Conservation (phyloP, 2,888 invertebrate genomes). For the Antheraea assamensis region DNA sequence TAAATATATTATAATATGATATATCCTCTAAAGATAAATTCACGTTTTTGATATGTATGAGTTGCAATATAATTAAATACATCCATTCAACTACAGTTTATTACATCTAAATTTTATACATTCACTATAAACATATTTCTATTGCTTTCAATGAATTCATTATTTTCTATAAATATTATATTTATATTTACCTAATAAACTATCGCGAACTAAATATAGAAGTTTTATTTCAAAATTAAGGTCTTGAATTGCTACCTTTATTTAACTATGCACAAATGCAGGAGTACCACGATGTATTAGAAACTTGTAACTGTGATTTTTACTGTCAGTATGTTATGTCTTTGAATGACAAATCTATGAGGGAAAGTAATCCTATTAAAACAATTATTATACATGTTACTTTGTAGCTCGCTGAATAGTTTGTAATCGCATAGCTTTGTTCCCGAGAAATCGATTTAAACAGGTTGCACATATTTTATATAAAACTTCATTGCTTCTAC, state of each 20-base stretch:
- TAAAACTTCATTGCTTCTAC: neutral
- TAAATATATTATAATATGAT: constrained; percentile 49
- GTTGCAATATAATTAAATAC: constrained; percentile 58
- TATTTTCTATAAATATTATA: neutral
- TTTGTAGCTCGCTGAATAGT: neutral
- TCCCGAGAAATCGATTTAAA: neutral
- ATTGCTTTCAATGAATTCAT: constrained; percentile 46
- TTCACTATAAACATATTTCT: constrained; percentile 49
- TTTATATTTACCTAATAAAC: constrained; percentile 1
- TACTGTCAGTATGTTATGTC: neutral
- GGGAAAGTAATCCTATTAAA: neutral
- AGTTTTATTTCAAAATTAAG: neutral
- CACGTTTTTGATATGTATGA: constrained; percentile 74
- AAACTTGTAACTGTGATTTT: neutral
- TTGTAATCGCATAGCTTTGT: neutral
- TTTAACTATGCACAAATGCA: neutral
- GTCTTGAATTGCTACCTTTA: neutral
- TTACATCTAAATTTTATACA: constrained; percentile 41
- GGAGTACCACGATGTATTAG: neutral
- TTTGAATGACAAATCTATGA: neutral
- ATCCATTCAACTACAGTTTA: constrained; percentile 39
- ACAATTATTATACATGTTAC: neutral
- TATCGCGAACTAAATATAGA: neutral
- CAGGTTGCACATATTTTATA: neutral
- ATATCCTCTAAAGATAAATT: constrained; percentile 41